Evolutionary conservation across 2,113 vertebrate genomes (phyloP).

Genomic region (Nerophis ophidion): DNA sequence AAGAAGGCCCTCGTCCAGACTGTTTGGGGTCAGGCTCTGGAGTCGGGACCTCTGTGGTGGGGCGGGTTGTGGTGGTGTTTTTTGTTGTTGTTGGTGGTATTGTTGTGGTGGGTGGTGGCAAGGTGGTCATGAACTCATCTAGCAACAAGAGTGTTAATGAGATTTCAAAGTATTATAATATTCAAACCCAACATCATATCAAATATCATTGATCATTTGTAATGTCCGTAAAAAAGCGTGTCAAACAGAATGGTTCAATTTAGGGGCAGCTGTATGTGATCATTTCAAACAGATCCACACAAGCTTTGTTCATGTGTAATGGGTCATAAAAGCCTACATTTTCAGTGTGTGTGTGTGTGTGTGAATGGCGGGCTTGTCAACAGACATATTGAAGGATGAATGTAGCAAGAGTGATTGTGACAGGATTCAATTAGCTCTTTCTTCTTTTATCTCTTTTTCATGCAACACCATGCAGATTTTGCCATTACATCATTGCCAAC

Average conservation of each 20-base stretch:
- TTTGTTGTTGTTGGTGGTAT: slow-evolving; percentile 22
- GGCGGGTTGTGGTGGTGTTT: slow-evolving; percentile 19
- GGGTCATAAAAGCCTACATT: slow-evolving; percentile 30
- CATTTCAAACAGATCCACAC: slow-evolving; percentile 21
- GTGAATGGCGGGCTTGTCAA: slow-evolving; percentile 2
- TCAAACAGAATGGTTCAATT: slow-evolving; percentile 28
- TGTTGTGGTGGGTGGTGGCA: slow-evolving; percentile 34
- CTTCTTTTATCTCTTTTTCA: slow-evolving; percentile 28
- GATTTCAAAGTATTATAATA: slow-evolving; percentile 12
- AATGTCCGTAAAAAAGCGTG: slow-evolving; percentile 17
- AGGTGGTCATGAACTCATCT: slow-evolving; percentile 71
- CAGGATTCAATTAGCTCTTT: slow-evolving; percentile 39
- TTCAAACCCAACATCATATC: slow-evolving; percentile 6
- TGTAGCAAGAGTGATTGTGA: slow-evolving; percentile 21
- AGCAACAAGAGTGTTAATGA: slow-evolving; percentile 44
- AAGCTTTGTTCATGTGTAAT: slow-evolving; percentile 33
- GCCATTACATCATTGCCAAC: slow-evolving; percentile 46
- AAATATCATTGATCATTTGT: slow-evolving; percentile 23
- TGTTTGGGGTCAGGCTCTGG: slow-evolving; percentile 49
- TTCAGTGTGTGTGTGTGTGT: slow-evolving; percentile 24
- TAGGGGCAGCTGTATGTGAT: slow-evolving; percentile 37
- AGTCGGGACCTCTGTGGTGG: slow-evolving; percentile 28
- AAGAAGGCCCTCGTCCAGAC: slow-evolving; percentile 71
- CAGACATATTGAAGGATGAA: slow-evolving; percentile 25
- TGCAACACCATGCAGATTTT: slow-evolving; percentile 27